Percentiles rank a stretch among this genome's conserved stretches.
Evolutionary conservation across 1,140 invertebrate genomes (phyloP).

Genomic region (Anoplophora glabripennis): DNA sequence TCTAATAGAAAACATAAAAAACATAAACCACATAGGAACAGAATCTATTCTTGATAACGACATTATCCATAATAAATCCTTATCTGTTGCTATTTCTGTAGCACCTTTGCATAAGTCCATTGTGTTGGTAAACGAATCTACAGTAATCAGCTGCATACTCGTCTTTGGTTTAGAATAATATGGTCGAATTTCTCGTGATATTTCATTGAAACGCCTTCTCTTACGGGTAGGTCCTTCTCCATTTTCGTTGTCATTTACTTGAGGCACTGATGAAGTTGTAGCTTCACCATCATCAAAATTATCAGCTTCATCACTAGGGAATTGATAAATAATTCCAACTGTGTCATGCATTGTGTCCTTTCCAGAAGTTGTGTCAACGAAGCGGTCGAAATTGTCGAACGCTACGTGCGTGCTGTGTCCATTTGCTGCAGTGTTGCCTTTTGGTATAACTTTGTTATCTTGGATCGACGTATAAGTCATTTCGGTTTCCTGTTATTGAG

Average conservation of each 20-base stretch:
- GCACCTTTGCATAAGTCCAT: constrained; percentile 20
- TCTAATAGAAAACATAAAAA: too few species aligned
- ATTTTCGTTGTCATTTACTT: constrained; percentile 16
- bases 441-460: too few species aligned
- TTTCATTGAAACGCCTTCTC: constrained; percentile 31
- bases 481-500: too few species aligned
- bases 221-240: constrained; percentile 18
- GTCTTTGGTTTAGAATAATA: constrained; percentile 26
- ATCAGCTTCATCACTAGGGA: constrained; percentile 6
- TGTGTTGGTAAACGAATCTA: constrained; percentile 15
- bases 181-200: constrained; percentile 24
- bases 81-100: constrained; percentile 33
- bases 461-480: too few species aligned
- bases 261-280: constrained; percentile 14
- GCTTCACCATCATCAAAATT: too few species aligned
- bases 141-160: constrained; percentile 14
- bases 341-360: too few species aligned
- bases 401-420: too few species aligned
- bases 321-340: not conserved
- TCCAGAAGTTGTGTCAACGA: too few species aligned
- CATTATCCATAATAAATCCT: constrained; percentile 42
- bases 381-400: too few species aligned
- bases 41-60: constrained; percentile 37
- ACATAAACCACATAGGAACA: constrained; percentile 44
- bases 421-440: too few species aligned